Evolutionary conservation across 2,888 invertebrate genomes (phyloP).

Genomic region (Tromatobia lineatoria): DNA sequence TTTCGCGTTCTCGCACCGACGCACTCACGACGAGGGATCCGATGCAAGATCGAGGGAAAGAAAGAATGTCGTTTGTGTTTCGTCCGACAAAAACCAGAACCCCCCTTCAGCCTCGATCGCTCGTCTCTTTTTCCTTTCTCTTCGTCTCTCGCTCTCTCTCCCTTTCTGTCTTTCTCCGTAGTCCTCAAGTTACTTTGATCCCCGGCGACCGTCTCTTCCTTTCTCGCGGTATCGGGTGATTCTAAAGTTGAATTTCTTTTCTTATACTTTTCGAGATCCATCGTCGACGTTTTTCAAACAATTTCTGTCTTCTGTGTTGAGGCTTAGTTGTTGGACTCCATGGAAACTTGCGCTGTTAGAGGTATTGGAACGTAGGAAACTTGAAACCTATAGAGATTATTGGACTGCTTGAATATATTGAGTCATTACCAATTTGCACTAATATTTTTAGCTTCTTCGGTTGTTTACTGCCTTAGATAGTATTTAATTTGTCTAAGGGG

Average conservation of each 20-base stretch:
- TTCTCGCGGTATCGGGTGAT: slow-evolving; percentile 48
- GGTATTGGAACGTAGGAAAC: not conserved
- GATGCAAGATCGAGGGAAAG: slow-evolving; percentile 72
- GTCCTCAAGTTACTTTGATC: slow-evolving; percentile 50
- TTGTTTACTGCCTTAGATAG: too few relatives aligned
- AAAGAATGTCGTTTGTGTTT: slow-evolving; percentile 77
- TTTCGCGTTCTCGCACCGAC: slow-evolving; percentile 40
- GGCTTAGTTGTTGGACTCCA: not conserved
- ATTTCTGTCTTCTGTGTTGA: not conserved
- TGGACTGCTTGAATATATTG: too few relatives aligned
- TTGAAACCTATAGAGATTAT: too few relatives aligned
- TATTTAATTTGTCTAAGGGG: too few relatives aligned
- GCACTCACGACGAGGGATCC: slow-evolving; percentile 55
- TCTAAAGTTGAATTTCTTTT: slow-evolving; percentile 21
- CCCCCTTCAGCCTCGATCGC: slow-evolving; percentile 62
- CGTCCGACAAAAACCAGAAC: slow-evolving; percentile 73
- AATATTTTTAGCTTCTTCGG: too few relatives aligned
- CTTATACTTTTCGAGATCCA: not conserved
- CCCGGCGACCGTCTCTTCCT: slow-evolving; percentile 32
- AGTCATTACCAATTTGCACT: too few relatives aligned
- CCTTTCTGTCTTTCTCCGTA: slow-evolving; percentile 34
- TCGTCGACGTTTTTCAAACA: not conserved
- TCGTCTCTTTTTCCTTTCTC: slow-evolving; percentile 48
- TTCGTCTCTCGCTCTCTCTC: not conserved
- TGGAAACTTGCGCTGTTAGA: not conserved